A percentile compares a stretch with the other conserved stretches of the same genome.
Evolutionary conservation across 2,888 invertebrate genomes (phyloP).

Genomic region (Phaedon cochleariae): DNA sequence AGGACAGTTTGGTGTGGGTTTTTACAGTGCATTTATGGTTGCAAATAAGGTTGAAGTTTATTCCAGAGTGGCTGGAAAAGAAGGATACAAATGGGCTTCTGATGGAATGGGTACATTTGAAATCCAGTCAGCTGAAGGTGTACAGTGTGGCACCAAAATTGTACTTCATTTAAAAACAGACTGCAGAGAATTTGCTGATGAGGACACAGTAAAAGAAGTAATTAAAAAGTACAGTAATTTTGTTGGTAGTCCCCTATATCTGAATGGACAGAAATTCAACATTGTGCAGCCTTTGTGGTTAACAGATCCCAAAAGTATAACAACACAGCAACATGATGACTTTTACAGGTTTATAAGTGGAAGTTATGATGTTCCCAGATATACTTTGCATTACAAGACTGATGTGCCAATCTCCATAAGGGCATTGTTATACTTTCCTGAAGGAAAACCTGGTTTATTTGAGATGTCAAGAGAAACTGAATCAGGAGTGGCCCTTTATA

Average conservation of each 20-base stretch:
- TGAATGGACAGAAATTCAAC: constrained; percentile 91
- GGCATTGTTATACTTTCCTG: constrained; percentile 92
- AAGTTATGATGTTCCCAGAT: constrained; percentile 87
- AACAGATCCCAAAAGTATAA: constrained; percentile 88
- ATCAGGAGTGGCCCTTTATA: constrained; percentile 88
- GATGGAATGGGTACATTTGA: constrained; percentile 93
- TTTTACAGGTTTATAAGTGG: constrained; percentile 92
- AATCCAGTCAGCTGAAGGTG: constrained; percentile 84
- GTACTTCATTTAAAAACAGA: constrained; percentile 89
- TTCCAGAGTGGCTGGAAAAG: constrained; percentile 75
- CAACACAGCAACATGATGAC: constrained; percentile 85
- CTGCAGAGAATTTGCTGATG: constrained; percentile 88
- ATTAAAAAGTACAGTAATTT: constrained; percentile 98
- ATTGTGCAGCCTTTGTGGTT: constrained; percentile 93
- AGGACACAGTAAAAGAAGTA: constrained; percentile 81
- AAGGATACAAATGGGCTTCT: constrained; percentile 87
- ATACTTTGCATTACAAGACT: constrained; percentile 90
- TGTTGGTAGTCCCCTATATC: constrained; percentile 89
- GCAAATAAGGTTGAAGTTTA: constrained; percentile 94
- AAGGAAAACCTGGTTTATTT: constrained; percentile 76
- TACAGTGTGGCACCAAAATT: constrained; percentile 91
- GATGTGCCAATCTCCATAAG: constrained; percentile 92
- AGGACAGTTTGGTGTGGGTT: constrained; percentile 98
- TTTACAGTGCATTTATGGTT: constrained; percentile 98
- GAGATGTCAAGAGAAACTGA: constrained; percentile 88